Percentiles rank a stretch among this genome's conserved stretches.
These are phyloP conservation scores for Nanorana parkeri DNA, from an alignment of 2,113 vertebrate genomes.

Conservation along the genomic window DNA sequence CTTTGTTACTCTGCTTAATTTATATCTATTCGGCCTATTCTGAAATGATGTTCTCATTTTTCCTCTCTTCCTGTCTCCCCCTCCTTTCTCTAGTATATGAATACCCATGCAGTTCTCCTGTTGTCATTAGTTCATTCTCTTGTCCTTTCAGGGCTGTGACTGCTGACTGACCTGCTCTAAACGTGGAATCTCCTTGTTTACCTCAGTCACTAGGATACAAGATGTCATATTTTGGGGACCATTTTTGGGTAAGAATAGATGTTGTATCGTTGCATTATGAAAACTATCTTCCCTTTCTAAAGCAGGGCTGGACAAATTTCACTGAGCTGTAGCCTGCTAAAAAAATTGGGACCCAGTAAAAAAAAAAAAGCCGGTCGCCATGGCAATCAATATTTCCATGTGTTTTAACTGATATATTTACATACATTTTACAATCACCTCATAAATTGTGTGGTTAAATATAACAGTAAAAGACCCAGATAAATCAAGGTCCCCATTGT, in stretches of 20 bases:
- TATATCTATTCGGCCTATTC: too few species aligned
- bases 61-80: slow-evolving; percentile 34
- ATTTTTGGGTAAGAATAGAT: slow-evolving; percentile 48
- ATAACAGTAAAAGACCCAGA: too few species aligned
- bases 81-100: slow-evolving; percentile 43
- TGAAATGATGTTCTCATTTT: not conserved
- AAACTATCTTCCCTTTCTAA: not conserved
- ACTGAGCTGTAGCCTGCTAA: too few species aligned
- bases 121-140: slow-evolving; percentile 23
- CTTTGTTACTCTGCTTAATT: too few species aligned
- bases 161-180: slow-evolving; percentile 37
- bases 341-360: too few species aligned
- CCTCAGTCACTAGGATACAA: not conserved
- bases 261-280: not conserved
- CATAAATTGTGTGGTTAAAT: too few species aligned
- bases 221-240: slow-evolving; percentile 52
- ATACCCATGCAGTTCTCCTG: slow-evolving; percentile 35
- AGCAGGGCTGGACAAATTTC: too few species aligned
- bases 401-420: too few species aligned
- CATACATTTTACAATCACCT: too few species aligned
- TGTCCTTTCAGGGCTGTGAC: slow-evolving; percentile 36
- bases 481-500: too few species aligned
- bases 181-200: not conserved
- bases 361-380: too few species aligned
- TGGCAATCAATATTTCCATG: too few species aligned